Base-by-base conservation (phyloP, 2,888 invertebrate species). In the Eupithecia subumbrata region DNA sequence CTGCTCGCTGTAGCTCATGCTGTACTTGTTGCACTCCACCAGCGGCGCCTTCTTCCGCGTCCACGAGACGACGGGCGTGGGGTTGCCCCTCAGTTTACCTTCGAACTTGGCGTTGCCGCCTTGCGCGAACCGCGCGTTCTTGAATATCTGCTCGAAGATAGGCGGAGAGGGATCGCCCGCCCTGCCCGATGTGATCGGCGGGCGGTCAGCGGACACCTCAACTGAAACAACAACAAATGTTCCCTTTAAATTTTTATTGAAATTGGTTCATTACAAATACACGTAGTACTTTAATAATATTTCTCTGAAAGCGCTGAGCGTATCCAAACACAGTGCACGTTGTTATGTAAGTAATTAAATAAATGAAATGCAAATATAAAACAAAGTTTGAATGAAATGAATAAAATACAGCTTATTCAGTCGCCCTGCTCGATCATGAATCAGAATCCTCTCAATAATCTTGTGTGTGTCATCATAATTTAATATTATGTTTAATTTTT, bases 131-230 rank as follows among this genome's bases (percentile, higher is more conserved):
- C 98, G 96, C 82, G 98, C 98, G 94, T 98, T 98, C 92, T 97
- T 97, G 92, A 98, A 98, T 89, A 99, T 98, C 93, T 98, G 98
- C 94, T 99, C 98, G 93, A 99, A 98, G 83, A 99, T 97, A 81
- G 99, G 99, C 76, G 99, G 98, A 81, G 98, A 97, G 81, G 97
- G 97, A 86, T 97, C 97, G 84, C 97, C 97, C 78, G 97, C 97
- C 88, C 89, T 87, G 78, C 92, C 92, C 79, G 89, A 82, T 69
- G 91, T 86, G 82, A 93, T 88, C 74, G 93, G 90, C 83, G 91
- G 82, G 76, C 89, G 90, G 52, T 91, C 92, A 84, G 96, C 96
- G 83, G 96, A 96, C 84, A 90, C 91, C 93, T 96, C 96, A 88
- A 96, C 96, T 96, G 96, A 64, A 96, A 96, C 87, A 91, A 92